Conservation (phyloP, 2,113 vertebrate species). For the Heloderma charlesbogerti region DNA sequence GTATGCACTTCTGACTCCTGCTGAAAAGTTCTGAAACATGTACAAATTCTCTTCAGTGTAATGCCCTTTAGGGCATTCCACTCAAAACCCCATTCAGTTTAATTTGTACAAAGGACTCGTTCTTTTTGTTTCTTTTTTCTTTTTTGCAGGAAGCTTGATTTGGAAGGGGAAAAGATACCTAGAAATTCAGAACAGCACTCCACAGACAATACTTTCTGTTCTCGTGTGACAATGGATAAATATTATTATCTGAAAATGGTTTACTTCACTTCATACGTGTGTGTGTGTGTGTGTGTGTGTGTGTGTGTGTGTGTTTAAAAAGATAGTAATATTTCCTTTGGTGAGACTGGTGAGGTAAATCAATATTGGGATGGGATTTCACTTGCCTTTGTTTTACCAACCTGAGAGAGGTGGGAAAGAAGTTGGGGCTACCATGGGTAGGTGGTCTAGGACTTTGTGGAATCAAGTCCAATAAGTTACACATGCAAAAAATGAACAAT, state of each 20-base stretch:
- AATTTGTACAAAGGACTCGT: background rate
- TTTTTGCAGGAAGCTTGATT: background rate
- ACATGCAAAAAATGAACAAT: background rate
- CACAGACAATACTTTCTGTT: background rate
- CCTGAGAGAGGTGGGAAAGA: background rate
- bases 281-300: too few species aligned
- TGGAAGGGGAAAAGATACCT: background rate
- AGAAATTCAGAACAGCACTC: background rate
- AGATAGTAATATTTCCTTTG: background rate
- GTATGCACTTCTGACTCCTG: background rate
- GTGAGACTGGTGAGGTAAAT: background rate
- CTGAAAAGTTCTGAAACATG: conserved; percentile 22
- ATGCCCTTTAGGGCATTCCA: conserved; percentile 5
- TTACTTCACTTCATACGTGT: background rate
- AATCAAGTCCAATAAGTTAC: background rate
- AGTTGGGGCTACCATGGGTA: background rate
- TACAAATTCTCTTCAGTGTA: background rate
- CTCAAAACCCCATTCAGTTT: background rate
- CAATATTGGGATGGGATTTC: background rate
- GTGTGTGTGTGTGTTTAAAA: too few species aligned
- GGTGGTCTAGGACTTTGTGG: background rate
- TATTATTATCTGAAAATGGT: background rate
- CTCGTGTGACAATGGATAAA: background rate
- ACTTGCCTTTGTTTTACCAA: background rate
- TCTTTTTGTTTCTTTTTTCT: too few species aligned